These are phyloP conservation scores for Synergus itoensis DNA, from an alignment of 2,888 invertebrate genomes.

Conservation along the genomic window DNA sequence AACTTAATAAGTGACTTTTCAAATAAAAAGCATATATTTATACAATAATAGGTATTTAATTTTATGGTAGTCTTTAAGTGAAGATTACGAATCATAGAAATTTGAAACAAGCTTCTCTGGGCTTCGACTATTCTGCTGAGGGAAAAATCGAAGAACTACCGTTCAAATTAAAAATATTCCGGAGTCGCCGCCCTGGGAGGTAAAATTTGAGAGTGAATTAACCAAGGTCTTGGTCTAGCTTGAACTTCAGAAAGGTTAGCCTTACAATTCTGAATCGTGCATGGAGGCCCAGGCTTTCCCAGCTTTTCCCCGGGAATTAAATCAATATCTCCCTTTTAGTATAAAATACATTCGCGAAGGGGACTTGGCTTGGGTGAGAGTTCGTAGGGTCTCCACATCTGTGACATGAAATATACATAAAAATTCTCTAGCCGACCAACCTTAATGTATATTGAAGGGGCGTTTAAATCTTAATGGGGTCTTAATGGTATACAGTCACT, in stretches of 20 bases:
- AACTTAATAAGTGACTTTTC: background rate
- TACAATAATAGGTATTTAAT: background rate
- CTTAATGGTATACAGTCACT: background rate
- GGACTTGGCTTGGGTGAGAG: constrained; percentile 46
- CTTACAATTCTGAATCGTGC: constrained; percentile 22
- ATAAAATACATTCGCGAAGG: constrained; percentile 63
- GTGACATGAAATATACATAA: constrained; percentile 28
- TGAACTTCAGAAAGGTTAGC: background rate
- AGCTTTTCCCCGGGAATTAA: constrained; percentile 73
- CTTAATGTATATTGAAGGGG: constrained; percentile 16
- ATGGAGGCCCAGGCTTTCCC: constrained; percentile 25
- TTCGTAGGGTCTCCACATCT: constrained; percentile 31
- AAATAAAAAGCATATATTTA: background rate
- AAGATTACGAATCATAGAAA: background rate
- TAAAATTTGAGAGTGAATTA: background rate
- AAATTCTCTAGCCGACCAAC: constrained; percentile 18
- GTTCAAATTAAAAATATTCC: constrained; percentile 25
- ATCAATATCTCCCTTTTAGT: constrained; percentile 74
- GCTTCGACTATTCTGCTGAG: background rate
- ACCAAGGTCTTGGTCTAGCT: background rate
- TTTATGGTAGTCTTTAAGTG: background rate
- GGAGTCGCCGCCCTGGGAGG: background rate
- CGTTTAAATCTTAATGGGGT: background rate
- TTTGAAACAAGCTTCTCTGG: background rate
- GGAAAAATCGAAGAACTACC: background rate